Evolutionary conservation across 1,140 invertebrate genomes (phyloP).

Genomic region (Lordiphosa clarofinis): DNA sequence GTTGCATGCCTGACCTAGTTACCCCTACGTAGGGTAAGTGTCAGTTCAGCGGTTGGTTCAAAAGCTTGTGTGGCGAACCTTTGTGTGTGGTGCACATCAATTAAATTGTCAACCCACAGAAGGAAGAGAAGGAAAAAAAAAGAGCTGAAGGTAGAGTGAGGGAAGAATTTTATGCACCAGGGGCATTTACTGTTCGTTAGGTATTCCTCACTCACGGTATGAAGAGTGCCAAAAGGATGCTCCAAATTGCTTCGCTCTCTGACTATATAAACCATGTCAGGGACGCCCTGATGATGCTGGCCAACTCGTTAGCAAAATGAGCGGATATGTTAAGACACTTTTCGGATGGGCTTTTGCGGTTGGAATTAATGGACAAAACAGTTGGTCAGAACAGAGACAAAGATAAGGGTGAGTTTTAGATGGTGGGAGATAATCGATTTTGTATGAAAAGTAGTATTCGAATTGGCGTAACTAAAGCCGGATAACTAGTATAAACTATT

Average conservation of each 20-base stretch:
- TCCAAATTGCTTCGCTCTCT: conserved; percentile 5
- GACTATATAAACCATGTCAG: conserved; percentile 16
- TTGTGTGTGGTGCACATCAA: conserved; percentile 69
- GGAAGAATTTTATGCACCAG: conserved; percentile 8
- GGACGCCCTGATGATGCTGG: conserved; percentile 8
- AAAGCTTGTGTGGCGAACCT: conserved; percentile 43
- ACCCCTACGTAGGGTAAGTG: conserved; percentile 49
- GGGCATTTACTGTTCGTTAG: conserved; percentile 14
- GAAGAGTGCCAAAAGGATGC: conserved; percentile 13
- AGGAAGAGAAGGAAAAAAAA: neutral
- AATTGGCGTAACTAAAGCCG: too few relatives aligned
- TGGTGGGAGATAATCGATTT: too few relatives aligned
- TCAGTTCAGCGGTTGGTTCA: conserved; percentile 69
- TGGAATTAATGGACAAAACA: too few relatives aligned
- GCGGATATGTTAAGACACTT: neutral
- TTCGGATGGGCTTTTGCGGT: too few relatives aligned
- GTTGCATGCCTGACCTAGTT: conserved; percentile 75
- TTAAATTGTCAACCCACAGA: conserved; percentile 68
- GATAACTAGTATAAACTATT: too few relatives aligned
- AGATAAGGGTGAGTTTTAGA: too few relatives aligned
- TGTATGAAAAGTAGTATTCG: too few relatives aligned
- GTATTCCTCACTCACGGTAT: conserved; percentile 10
- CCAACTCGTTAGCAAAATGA: conserved; percentile 12
- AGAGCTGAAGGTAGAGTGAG: neutral
- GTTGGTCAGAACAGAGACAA: too few relatives aligned